Percentiles rank a stretch among this genome's conserved stretches.
These are phyloP conservation scores for Rallus crepitans DNA, from an alignment of 2,797 vertebrate species.

Conservation along the genomic window DNA sequence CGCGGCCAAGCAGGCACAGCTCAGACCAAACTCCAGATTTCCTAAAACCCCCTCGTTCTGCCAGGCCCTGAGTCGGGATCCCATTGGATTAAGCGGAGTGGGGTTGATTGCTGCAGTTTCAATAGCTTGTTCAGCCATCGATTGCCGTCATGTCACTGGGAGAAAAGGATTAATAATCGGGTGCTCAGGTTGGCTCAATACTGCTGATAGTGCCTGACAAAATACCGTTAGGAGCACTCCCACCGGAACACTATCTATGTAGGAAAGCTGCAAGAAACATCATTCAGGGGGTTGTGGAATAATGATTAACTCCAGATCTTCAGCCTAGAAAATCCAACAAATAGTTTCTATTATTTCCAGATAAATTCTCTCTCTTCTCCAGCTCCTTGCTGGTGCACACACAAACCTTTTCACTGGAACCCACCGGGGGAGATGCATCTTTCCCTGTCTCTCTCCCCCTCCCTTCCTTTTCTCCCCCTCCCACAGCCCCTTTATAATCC, in stretches of 20 bases:
- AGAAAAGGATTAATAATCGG: conserved; percentile 85
- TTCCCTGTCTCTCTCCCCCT: background rate
- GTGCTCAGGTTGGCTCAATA: conserved; percentile 82
- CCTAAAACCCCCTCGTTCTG: background rate
- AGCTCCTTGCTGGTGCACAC: background rate
- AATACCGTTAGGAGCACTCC: conserved; percentile 73
- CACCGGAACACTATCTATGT: conserved; percentile 61
- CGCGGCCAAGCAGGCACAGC: background rate
- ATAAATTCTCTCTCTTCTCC: conserved; percentile 48
- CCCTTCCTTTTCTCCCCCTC: background rate
- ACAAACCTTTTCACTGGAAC: background rate
- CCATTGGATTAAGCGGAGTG: conserved; percentile 75
- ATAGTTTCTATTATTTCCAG: conserved; percentile 69
- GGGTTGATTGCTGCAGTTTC: conserved; percentile 80
- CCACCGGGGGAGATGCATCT: conserved; percentile 5
- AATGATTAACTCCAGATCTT: conserved; percentile 75
- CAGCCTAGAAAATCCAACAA: conserved; percentile 55
- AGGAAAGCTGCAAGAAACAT: conserved; percentile 72
- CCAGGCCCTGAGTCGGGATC: conserved; percentile 50
- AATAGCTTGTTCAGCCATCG: conserved; percentile 84
- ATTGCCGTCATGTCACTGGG: conserved; percentile 81
- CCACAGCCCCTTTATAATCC: background rate
- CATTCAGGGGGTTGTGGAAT: conserved; percentile 72
- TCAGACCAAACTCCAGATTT: background rate
- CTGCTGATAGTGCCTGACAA: conserved; percentile 82